These are phyloP conservation scores for Conops quadrifasciatus DNA, from an alignment of 2,888 invertebrate genomes.

Conservation along the genomic window DNA sequence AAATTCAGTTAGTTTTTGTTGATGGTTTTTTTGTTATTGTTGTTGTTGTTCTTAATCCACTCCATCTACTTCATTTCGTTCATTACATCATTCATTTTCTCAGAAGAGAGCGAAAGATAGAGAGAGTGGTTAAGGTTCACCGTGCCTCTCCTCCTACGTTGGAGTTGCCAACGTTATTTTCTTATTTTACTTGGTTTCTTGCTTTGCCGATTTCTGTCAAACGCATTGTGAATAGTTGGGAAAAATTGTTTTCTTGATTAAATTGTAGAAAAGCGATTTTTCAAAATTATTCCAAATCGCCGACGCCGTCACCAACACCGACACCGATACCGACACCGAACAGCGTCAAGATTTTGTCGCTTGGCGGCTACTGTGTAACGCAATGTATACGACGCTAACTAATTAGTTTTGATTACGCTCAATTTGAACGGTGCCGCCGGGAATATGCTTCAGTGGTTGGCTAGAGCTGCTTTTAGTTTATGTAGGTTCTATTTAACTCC, in stretches of 20 bases:
- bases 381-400: conserved; percentile 15
- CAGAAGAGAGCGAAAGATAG: not conserved
- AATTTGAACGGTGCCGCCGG: conserved; percentile 13
- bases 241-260: conserved; percentile 16
- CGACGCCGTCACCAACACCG: not conserved
- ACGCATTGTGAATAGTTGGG: not conserved
- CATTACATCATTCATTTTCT: not conserved
- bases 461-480: not conserved
- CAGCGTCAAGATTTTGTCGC: not conserved
- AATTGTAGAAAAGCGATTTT: conserved; percentile 23
- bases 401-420: conserved; percentile 23
- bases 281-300: conserved; percentile 14
- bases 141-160: not conserved
- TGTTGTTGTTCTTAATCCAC: too few species aligned
- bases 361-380: not conserved
- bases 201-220: not conserved
- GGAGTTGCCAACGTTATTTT: not conserved
- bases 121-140: not conserved
- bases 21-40: too few species aligned
- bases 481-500: not conserved
- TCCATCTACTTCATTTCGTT: not conserved
- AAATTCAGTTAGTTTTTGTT: not conserved
- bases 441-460: not conserved
- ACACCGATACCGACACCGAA: too few species aligned
- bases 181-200: not conserved